A percentile compares a stretch with the other conserved stretches of the same genome.
Conservation (phyloP, 2,888 invertebrate genomes). For the Tetropium fuscum region DNA sequence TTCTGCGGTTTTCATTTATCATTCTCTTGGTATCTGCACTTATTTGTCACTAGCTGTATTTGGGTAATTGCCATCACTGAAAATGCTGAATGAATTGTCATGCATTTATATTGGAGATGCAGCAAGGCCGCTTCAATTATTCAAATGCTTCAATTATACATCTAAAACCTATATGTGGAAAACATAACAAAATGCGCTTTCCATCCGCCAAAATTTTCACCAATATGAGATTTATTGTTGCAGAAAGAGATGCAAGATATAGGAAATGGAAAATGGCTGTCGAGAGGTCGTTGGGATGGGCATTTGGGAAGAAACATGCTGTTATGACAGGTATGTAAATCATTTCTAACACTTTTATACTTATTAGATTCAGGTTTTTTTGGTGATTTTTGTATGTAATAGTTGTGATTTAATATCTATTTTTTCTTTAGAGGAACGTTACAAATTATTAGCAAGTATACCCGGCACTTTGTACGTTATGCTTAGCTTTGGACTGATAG, state of each 20-base stretch:
- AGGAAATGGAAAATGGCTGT: slow-evolving; percentile 97
- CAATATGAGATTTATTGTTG: slow-evolving; percentile 48
- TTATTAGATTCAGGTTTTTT: not conserved
- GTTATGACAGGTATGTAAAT: slow-evolving; percentile 79
- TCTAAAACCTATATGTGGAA: too few species aligned
- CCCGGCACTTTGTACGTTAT: slow-evolving; percentile 82
- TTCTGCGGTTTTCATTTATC: too few species aligned
- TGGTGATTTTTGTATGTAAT: slow-evolving; percentile 4
- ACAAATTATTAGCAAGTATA: slow-evolving; percentile 81
- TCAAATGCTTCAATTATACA: too few species aligned
- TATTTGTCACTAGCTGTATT: too few species aligned
- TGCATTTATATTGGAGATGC: too few species aligned
- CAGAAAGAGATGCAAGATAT: slow-evolving; percentile 82
- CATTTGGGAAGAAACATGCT: slow-evolving; percentile 77
- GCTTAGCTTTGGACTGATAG: slow-evolving; percentile 77
- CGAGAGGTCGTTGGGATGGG: slow-evolving; percentile 92
- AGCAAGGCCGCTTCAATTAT: too few species aligned
- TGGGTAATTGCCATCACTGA: too few species aligned
- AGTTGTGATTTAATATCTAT: slow-evolving; percentile 47
- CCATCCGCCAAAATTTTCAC: too few species aligned
- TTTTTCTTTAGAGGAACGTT: slow-evolving; percentile 79
- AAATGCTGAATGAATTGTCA: too few species aligned
- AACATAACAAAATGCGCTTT: too few species aligned
- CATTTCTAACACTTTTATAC: too few species aligned
- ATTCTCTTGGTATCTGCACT: too few species aligned